Conservation (phyloP, 2,797 vertebrate genomes). For the Lacerta agilis region DNA sequence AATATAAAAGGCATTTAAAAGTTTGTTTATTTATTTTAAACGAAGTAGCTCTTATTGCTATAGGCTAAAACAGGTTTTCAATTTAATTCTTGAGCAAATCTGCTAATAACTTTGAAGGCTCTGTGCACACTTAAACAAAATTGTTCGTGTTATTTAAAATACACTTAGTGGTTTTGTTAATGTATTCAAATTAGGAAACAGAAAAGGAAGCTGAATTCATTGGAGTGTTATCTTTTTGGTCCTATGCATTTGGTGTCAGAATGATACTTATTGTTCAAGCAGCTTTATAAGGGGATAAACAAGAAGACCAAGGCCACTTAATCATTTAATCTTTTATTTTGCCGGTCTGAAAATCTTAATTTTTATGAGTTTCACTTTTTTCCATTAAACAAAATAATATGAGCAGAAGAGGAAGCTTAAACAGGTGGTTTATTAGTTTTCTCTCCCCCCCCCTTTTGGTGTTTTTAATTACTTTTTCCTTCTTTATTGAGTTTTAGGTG, state of each 20-base stretch:
- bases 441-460: too few species aligned
- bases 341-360: too few species aligned
- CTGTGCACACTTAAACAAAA: neutral
- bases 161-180: slow-evolving; percentile 16
- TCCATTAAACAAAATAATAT: too few species aligned
- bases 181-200: slow-evolving; percentile 2
- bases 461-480: too few species aligned
- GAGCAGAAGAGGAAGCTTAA: too few species aligned
- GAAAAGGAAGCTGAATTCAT: slow-evolving; percentile 1
- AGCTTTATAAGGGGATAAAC: neutral
- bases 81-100: neutral
- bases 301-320: too few species aligned
- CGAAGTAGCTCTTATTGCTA: neutral
- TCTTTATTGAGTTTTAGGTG: too few species aligned
- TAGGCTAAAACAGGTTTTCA: neutral
- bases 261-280: neutral
- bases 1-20: neutral
- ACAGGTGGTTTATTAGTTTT: too few species aligned
- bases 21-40: neutral
- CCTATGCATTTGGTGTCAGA: neutral
- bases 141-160: neutral
- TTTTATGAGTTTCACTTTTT: too few species aligned
- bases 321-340: too few species aligned
- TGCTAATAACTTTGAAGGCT: neutral
- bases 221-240: neutral